phyloP scores from a whole-genome alignment of 2,797 vertebrate species.

The Lophotriccus pileatus region DNA sequence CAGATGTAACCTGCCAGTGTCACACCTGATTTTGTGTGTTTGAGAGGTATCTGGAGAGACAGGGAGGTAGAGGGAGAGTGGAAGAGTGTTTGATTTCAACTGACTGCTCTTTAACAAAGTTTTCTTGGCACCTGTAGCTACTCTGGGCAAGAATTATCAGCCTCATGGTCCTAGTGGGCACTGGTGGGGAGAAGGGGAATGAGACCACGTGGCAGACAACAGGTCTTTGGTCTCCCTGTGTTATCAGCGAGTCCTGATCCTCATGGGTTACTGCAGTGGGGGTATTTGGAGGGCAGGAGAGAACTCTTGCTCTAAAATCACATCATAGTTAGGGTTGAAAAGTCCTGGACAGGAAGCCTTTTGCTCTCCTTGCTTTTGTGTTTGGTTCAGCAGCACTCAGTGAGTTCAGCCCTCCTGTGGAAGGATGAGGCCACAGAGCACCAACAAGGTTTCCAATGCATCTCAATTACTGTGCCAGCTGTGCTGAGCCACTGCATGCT shows the following conservation, averaged over 20 bases:
- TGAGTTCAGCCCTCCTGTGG: not conserved
- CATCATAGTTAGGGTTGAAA: not conserved
- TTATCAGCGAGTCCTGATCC: not conserved
- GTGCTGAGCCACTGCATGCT: not conserved
- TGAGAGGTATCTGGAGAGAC: not conserved
- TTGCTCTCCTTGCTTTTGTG: not conserved
- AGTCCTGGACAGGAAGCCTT: not conserved
- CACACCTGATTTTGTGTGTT: not conserved
- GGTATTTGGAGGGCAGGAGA: not conserved
- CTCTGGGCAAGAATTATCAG: not conserved
- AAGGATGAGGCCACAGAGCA: not conserved
- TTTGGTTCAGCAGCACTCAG: not conserved
- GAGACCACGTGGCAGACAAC: fast-evolving
- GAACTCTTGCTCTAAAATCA: fast-evolving
- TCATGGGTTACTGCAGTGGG: fast-evolving
- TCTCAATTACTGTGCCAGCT: not conserved
- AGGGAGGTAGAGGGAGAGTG: not conserved
- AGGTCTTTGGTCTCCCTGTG: not conserved
- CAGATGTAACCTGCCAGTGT: not conserved
- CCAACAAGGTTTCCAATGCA: not conserved
- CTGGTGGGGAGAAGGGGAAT: not conserved
- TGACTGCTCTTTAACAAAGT: not conserved
- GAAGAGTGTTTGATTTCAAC: not conserved
- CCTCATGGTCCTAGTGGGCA: not conserved
- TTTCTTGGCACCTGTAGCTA: not conserved